Evolutionary conservation across 2,888 invertebrate species (phyloP), one percentile per base, ranked within the genome.

Genomic region (Digitonthophagus gazella): DNA sequence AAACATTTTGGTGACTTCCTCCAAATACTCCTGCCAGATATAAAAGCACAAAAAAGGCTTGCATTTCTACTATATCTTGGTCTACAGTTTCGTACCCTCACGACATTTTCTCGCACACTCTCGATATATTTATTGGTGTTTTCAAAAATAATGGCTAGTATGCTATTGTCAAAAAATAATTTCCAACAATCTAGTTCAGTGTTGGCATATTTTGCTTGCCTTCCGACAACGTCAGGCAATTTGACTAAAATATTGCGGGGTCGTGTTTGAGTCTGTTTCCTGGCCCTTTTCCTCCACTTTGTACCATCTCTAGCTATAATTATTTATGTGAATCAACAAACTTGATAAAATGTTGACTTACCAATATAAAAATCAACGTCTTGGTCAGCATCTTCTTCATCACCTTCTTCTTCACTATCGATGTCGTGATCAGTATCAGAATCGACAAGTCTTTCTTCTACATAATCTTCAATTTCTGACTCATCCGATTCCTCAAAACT

Each of bases 91-190:
- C n/a, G n/a, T n/a, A n/a, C n/a, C n/a, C n/a, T n/a, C n/a, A n/a
- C n/a, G n/a, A n/a, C n/a, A 22, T 73, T 73, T 44, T 57, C 66
- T 44, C 55, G 67, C n/a, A 72, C 71, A 58, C 6, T 66, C 58
- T 70, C 70, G 18, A 78, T 76, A 58, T 75, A 74, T 69, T 73
- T 67, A 68, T 77, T 76, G 8, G 76, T 78, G 69, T 71, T 73
- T 65, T 71, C 6, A 19, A 70, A 57, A n/a, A 70, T 19, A 54
- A 68, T 44, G 44, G 28, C 65, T 54, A 70, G 44, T 15, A 70
- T 66, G 20, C 11, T 3, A 8, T 70, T 63, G 16, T 3, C 15
- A 54, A 70, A 70, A 68, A 70, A 68, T 28, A 70, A 20, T 19
- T 57, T 58, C 71, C 69, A 71, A 67, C 67, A 71, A 15, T 70